Evolutionary conservation across 2,113 vertebrate species (phyloP).

Genomic region (Pollimyrus isidori): DNA sequence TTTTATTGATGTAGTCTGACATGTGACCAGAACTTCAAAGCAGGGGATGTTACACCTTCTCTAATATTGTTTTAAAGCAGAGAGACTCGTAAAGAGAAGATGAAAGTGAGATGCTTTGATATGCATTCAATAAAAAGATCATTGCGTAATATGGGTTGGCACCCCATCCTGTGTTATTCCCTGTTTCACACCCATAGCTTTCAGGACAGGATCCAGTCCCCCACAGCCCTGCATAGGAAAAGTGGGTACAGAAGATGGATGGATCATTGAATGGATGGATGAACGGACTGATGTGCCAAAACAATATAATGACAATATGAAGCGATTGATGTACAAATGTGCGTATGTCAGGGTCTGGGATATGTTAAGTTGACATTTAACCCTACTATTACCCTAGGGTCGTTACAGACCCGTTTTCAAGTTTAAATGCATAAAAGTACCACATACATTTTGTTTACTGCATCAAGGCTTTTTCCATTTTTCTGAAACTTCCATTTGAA

Average conservation of each 20-base stretch:
- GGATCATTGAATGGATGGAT: not conserved
- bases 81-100: not conserved
- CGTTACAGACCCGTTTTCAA: too few relatives aligned
- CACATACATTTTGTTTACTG: too few relatives aligned
- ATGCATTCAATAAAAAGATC: not conserved
- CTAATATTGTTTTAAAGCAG: not conserved
- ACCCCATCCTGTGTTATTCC: not conserved
- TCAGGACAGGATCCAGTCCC: not conserved
- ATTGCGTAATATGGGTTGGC: not conserved
- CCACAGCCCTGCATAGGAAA: not conserved
- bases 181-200: not conserved
- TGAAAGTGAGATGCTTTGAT: not conserved
- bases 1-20: not conserved
- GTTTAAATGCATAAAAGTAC: too few relatives aligned
- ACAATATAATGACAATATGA: not conserved
- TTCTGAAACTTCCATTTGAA: too few relatives aligned
- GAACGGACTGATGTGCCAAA: not conserved
- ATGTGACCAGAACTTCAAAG: not conserved
- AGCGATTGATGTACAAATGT: not conserved
- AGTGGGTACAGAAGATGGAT: not conserved
- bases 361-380: not conserved
- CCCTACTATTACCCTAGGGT: too few relatives aligned
- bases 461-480: too few relatives aligned
- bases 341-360: not conserved
- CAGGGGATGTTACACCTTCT: not conserved